Evolutionary conservation across 2,113 vertebrate species (phyloP).

Genomic region (Notechis scutatus): DNA sequence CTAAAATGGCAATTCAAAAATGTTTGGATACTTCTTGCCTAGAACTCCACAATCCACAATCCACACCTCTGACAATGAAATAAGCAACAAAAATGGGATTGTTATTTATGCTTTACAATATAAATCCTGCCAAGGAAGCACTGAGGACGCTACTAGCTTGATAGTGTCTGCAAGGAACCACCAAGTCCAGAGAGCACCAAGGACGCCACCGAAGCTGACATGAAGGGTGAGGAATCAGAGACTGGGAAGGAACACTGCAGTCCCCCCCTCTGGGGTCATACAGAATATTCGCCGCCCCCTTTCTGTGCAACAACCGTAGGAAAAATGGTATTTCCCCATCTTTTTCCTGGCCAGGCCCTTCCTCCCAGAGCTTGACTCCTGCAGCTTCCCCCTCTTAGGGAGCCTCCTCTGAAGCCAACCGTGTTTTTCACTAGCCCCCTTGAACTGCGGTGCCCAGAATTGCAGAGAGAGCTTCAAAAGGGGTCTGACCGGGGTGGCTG

Average conservation of each 20-base stretch:
- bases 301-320: not conserved
- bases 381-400: not conserved
- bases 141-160: not conserved
- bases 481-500: not conserved
- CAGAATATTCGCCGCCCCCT: not conserved
- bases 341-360: not conserved
- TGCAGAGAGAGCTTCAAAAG: not conserved
- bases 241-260: not conserved
- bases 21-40: not conserved
- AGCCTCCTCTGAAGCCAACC: not conserved
- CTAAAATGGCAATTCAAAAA: not conserved
- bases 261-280: not conserved
- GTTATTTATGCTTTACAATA: not conserved
- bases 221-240: not conserved
- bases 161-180: not conserved
- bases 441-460: not conserved
- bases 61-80: not conserved
- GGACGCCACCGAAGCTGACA: not conserved
- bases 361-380: not conserved
- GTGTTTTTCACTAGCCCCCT: fast-evolving
- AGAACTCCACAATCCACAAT: not conserved
- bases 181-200: not conserved
- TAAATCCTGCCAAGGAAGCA: not conserved
- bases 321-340: not conserved
- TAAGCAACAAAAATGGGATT: not conserved